Conservation (phyloP, 2,888 invertebrate genomes). For the Xylophagus ater region DNA sequence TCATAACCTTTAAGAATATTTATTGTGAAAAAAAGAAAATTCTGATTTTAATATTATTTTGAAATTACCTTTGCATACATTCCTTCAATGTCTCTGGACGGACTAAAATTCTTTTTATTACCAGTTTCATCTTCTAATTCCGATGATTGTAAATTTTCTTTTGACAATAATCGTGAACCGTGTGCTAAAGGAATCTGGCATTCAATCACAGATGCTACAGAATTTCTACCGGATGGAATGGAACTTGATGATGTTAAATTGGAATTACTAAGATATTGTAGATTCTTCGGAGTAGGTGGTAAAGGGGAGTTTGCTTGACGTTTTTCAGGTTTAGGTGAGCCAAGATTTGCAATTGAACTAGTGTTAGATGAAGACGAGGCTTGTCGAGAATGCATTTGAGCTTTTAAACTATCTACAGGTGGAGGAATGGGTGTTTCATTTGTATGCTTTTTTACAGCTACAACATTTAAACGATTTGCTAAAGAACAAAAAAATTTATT, state of each 20-base stretch:
- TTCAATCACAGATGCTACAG: conserved; percentile 38
- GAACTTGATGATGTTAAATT: conserved; percentile 32
- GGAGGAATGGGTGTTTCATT: conserved; percentile 39
- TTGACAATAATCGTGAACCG: conserved; percentile 39
- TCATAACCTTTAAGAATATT: conserved; percentile 31
- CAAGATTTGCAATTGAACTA: conserved; percentile 61
- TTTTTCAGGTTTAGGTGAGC: conserved; percentile 82
- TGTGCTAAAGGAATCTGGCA: conserved; percentile 17
- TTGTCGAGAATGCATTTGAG: conserved; percentile 50
- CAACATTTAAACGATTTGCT: conserved; percentile 7
- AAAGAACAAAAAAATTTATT: neutral
- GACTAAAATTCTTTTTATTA: conserved; percentile 43
- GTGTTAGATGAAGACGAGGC: conserved; percentile 64
- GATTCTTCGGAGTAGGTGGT: conserved; percentile 59
- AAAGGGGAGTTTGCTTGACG: conserved; percentile 81
- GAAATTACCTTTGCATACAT: conserved; percentile 77
- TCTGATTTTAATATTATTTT: neutral
- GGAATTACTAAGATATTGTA: conserved; percentile 27
- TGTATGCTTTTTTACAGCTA: conserved; percentile 13
- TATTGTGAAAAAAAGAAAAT: neutral
- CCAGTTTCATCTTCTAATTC: conserved; percentile 32
- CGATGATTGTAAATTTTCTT: conserved; percentile 19
- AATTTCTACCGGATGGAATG: conserved; percentile 29
- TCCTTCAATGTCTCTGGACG: conserved; percentile 65
- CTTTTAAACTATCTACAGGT: conserved; percentile 50